A percentile compares a stretch with the other conserved stretches of the same genome.
Conservation (phyloP, 2,113 vertebrate species). For the Prinia subflava region DNA sequence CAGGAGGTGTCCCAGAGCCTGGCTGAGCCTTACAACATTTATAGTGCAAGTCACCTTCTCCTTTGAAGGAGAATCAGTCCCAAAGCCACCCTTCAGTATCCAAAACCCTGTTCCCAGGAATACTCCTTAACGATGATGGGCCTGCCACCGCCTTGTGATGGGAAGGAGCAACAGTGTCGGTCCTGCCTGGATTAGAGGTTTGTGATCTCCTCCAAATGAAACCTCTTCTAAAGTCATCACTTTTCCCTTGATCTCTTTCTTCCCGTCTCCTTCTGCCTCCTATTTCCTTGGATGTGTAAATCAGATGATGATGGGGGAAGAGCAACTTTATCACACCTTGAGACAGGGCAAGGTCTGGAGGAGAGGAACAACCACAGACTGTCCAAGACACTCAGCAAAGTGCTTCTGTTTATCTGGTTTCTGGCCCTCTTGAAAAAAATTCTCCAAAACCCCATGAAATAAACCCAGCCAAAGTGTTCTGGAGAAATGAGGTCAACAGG, state of each 20-base stretch:
- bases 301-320: neutral
- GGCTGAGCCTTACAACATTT: neutral
- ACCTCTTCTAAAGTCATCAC: neutral
- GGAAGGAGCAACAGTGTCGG: neutral
- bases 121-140: neutral
- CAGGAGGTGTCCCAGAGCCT: neutral
- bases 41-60: neutral
- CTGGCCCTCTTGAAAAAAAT: neutral
- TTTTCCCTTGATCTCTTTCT: neutral
- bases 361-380: neutral
- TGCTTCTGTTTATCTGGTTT: neutral
- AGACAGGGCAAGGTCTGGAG: neutral
- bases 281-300: neutral
- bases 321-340: neutral
- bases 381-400: neutral
- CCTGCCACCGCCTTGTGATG: fast-evolving
- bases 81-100: neutral
- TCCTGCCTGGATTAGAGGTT: neutral
- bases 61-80: neutral
- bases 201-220: neutral
- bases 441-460: neutral
- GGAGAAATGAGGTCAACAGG: constrained; percentile 60
- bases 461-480: neutral
- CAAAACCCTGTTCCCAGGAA: neutral
- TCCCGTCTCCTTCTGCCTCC: neutral